Evolutionary conservation across 35 echinoderm and acorn worm species (phyloP), one percentile per base, ranked within the genome.

Genomic region (Apostichopus japonicus): DNA sequence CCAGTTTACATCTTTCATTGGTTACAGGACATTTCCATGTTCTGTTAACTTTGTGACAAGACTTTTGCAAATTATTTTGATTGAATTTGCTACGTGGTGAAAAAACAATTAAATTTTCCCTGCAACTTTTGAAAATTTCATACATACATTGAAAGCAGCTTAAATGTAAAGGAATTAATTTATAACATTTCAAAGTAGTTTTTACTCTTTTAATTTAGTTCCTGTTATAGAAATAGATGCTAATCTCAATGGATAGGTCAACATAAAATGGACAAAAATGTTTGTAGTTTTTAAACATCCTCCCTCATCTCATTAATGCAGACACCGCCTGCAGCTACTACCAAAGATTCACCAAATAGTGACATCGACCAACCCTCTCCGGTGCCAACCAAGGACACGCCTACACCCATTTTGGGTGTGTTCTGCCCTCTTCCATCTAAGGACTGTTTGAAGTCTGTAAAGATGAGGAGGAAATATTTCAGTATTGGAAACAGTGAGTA

Each of bases 381-480:
- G 15, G 44, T 82, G 33, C 79, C 54, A 82, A 82, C 25, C 13
- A 82, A 51, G 33, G 79, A 82, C 15, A 82, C 9, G 27, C 19
- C 6, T 17, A 13, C 33, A 24, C 79, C 79, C 33, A 82, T 82
- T 19, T n/a, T 82, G 8, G 79, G 79, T 56, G 79, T 82, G 5
- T 78, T 98, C 13, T 94, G 94, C 80, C 96, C 96, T 0, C 23
- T 98, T 14, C 92, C 90, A 5, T 78, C 90, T 19, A 86, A 56
- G 59, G 94, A 94, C 27, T 78, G 63, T 24, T 24, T 55, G 6
- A 87, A 54, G 19, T 76, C 96, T 6, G 86, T 96, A 23, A 77
- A 77, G 2, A 95, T 98, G 94, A 94, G 94, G 22, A 73, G 86
- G 19, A 72, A 33, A 19, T 52, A 19, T 25, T 59, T 72, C 63